phyloP scores from a whole-genome alignment of 2,888 invertebrate species.

The Galerucella pusilla region DNA sequence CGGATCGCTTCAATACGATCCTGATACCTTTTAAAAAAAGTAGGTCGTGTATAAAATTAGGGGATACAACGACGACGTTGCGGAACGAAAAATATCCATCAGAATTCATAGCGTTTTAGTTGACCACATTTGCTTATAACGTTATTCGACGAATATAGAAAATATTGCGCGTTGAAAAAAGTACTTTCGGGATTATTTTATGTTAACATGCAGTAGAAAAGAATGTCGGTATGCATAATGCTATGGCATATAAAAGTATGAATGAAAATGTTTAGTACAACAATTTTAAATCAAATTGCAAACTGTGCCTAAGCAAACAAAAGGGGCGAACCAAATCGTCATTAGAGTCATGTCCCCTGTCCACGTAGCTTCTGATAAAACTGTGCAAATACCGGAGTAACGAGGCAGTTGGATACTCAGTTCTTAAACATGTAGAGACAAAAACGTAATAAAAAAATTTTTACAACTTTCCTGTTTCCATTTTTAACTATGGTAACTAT shows the following conservation, averaged over 20 bases:
- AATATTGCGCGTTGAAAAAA: neutral
- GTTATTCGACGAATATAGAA: neutral
- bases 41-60: constrained; percentile 38
- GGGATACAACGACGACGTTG: constrained; percentile 13
- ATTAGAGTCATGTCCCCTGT: too few relatives aligned
- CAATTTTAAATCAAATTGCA: neutral
- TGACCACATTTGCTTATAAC: neutral
- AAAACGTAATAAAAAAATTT: too few relatives aligned
- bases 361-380: too few relatives aligned
- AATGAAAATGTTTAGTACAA: neutral
- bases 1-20: constrained; percentile 12
- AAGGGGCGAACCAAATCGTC: neutral
- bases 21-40: constrained; percentile 30
- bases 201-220: neutral
- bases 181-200: neutral
- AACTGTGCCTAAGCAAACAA: neutral
- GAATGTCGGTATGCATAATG: neutral
- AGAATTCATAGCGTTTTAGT: constrained; percentile 10
- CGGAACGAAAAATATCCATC: constrained; percentile 14
- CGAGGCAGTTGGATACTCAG: too few relatives aligned
- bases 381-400: too few relatives aligned
- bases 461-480: too few relatives aligned
- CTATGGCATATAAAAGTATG: neutral
- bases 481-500: too few relatives aligned
- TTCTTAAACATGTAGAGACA: too few relatives aligned